These are phyloP conservation scores for Spialia ferax DNA, from an alignment of 2,888 invertebrate species.

Conservation along the genomic window DNA sequence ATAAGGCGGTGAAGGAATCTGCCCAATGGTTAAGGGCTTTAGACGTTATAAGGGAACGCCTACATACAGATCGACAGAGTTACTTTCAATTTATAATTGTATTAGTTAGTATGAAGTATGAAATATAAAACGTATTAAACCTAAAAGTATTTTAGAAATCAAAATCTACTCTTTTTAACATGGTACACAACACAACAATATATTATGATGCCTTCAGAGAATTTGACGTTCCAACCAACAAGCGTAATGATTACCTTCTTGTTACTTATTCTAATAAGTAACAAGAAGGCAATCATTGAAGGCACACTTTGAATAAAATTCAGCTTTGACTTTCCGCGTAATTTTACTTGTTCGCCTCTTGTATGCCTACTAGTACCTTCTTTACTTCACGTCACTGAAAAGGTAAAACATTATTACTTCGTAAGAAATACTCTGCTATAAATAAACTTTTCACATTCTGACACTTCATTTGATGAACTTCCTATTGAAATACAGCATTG, in stretches of 20 bases:
- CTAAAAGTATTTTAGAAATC: no score
- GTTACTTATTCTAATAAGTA: conserved; percentile 16
- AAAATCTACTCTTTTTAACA: neutral
- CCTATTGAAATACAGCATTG: neutral
- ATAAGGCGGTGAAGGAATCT: no score
- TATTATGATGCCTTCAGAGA: no score
- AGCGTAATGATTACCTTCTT: neutral
- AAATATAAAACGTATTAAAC: no score
- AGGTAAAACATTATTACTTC: conserved; percentile 12
- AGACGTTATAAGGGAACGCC: no score
- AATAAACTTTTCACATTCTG: conserved; percentile 11
- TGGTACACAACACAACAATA: no score
- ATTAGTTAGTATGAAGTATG: no score
- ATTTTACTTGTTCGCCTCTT: conserved; percentile 31
- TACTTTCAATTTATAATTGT: no score
- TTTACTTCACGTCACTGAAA: conserved; percentile 2
- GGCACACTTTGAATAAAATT: conserved; percentile 32
- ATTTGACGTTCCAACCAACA: neutral
- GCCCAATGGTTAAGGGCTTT: no score
- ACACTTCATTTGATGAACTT: conserved; percentile 13
- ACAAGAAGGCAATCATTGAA: no score
- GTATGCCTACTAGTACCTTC: conserved; percentile 16
- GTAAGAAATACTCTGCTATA: neutral
- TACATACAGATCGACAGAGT: no score
- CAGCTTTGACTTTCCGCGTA: conserved; percentile 23